Conservation (phyloP, 2,888 invertebrate species). For the Serripes groenlandicus region DNA sequence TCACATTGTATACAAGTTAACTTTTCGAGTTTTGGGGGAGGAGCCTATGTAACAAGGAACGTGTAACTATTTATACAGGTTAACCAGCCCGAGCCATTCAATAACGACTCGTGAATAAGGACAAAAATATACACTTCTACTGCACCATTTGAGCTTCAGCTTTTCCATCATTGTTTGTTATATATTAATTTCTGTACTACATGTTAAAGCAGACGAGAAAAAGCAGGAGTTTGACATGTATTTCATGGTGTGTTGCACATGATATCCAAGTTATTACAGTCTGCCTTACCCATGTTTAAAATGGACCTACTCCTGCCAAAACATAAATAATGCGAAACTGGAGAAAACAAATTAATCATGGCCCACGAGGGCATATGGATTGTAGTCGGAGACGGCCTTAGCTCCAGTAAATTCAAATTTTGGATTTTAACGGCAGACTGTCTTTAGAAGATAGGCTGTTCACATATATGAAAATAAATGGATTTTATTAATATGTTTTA, state of each 20-base stretch:
- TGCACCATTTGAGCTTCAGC: neutral
- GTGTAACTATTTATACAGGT: slow-evolving; percentile 37
- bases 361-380: slow-evolving; percentile 57
- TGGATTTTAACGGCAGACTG: slow-evolving; percentile 38
- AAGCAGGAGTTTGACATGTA: neutral
- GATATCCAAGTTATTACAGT: slow-evolving; percentile 56
- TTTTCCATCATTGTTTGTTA: neutral
- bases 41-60: slow-evolving; percentile 42
- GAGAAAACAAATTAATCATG: slow-evolving; percentile 68
- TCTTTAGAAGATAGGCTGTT: slow-evolving; percentile 23
- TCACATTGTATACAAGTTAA: slow-evolving; percentile 55
- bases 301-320: slow-evolving; percentile 64
- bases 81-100: neutral
- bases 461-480: slow-evolving; percentile 59
- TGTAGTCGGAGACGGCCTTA: slow-evolving; percentile 14
- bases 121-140: neutral
- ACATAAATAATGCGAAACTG: slow-evolving; percentile 71
- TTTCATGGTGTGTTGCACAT: slow-evolving; percentile 16
- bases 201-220: neutral
- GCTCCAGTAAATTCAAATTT: slow-evolving; percentile 51
- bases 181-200: neutral
- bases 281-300: slow-evolving; percentile 42
- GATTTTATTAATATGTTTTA: slow-evolving; percentile 56
- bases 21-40: slow-evolving; percentile 45
- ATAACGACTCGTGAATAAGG: neutral